Base-by-base conservation (phyloP, 2,797 vertebrate genomes). In the Sebastes iracundus region DNA sequence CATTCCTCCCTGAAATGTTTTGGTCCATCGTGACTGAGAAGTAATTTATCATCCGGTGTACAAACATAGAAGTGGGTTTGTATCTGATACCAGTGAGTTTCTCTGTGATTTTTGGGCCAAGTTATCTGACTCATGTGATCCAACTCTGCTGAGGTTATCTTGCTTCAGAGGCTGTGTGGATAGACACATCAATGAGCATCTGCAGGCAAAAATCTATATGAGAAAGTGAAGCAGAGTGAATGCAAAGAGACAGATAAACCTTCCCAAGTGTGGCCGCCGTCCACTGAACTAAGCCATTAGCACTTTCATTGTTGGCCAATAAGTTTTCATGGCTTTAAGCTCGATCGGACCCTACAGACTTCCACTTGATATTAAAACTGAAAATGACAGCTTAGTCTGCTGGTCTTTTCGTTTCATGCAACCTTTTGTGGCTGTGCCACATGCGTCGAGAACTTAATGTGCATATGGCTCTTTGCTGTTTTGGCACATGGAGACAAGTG, bases 361-460 rank as follows among this genome's bases (percentile, higher is more conserved):
- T 42, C 35, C 42, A 52, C 73, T 78, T 87, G 67, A 46, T 52
- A 32, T 59, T 69, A 65, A 87, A 84, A 82, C 11, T 18, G 49
- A 46, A 80, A 70, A 78, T 49, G 70, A 65, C 66, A 67, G 55
- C 6, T 77, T 60, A 20, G 32, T 62, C n/a, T 61, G 18, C 22
- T 65, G 65, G 14, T 77, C 61, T 55, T 66, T 75, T 79, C 5
- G 5, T 84, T 90, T 85, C 52, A 59, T 81, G 83, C 59, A 32
- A 59, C 72, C 80, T 75, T 86, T 83, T 88, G 77, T 83, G 52
- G 60, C 68, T 74, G 30, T 72, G 72, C 90, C 71, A 46, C 42
- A 84, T 83, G 80, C 84, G 80, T 83, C 73, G 75, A 86, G 76
- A 90, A 90, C 81, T 74, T 86, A 80, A 86, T 87, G 90, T 92